Base-by-base conservation (phyloP, 1,140 invertebrate species). In the Listronotus bonariensis region DNA sequence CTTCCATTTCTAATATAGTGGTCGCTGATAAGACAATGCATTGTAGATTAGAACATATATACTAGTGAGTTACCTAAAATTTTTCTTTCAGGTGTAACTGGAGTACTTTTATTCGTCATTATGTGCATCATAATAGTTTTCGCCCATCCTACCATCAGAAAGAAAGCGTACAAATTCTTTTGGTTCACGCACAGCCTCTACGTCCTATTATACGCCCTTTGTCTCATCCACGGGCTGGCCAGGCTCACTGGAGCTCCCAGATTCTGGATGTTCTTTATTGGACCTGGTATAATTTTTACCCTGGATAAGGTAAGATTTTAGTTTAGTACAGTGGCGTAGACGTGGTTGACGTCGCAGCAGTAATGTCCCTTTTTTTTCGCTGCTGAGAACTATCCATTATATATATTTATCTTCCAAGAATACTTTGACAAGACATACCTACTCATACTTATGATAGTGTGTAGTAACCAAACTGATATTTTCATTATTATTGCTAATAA, bases 51-150 rank as follows among this genome's bases (percentile, higher is more conserved):
- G 6, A 38, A 38, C 32, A 17, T 59, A 8, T 17, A 55, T 55
- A 9, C 55, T 6, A 26, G 43, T 40, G 12, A 46, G n/a, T 41
- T 18, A 12, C 10, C 17, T 53, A n/a, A n/a, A n/a, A n/a, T 70
- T 52, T 6, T 79, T 89, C 48, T 82, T 85, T 2, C 79, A 92
- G 95, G 96, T 62, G 79, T 97, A 9, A 98, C 95, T 0, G 97
- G 97, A n/a, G 92, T 99, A 0, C 71, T 96, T 1, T 81, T 99
- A 0, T 97, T 97, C 73, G 83, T 95, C 40, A 87, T 97, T 17
- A 96, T 99, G 88, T 92, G 90, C 72, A 92, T 97, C 43, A 98
- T 99, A 57, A 98, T 98, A 76, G 91, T 98, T 0, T 99, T 99
- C 78, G 95, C 97, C 0, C 95, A 98, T 79, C 95, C 96, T 0